A percentile compares a stretch with the other conserved stretches of the same genome.
phyloP scores from a whole-genome alignment of 2,113 vertebrate species.

The Myrmecophaga tridactyla region DNA sequence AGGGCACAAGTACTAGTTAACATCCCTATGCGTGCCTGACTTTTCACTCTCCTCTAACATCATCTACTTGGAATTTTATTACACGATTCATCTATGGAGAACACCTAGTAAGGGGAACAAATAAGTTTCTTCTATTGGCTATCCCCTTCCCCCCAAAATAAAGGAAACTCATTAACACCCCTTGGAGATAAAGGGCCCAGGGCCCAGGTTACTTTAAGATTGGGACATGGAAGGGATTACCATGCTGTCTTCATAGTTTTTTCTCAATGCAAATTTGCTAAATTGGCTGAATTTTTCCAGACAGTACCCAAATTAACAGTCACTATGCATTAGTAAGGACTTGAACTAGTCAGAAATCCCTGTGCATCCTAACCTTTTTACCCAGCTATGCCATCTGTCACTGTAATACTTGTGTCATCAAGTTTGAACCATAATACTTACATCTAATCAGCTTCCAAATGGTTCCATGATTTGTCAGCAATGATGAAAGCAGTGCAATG shows the following conservation, averaged over 20 bases:
- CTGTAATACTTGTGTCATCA: neutral
- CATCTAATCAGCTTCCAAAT: conserved; percentile 47
- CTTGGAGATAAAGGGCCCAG: neutral
- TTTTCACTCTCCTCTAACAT: neutral
- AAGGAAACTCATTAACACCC: neutral
- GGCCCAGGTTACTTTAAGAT: neutral
- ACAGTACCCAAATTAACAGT: neutral
- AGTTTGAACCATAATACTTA: conserved; percentile 39
- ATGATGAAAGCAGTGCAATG: neutral
- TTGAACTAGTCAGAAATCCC: neutral
- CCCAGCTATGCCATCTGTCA: neutral
- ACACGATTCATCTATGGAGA: neutral
- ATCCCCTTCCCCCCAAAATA: fast-evolving
- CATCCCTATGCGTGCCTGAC: neutral
- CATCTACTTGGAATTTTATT: neutral
- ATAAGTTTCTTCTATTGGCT: neutral
- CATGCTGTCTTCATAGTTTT: neutral
- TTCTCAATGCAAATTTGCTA: neutral
- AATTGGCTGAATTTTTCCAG: neutral
- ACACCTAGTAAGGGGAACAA: neutral
- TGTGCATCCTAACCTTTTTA: neutral
- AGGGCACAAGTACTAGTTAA: neutral
- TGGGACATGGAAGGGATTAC: neutral
- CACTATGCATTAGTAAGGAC: neutral
- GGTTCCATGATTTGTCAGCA: neutral